Conservation (phyloP, 2,113 vertebrate genomes). For the Forbesichthys papilliferus region DNA sequence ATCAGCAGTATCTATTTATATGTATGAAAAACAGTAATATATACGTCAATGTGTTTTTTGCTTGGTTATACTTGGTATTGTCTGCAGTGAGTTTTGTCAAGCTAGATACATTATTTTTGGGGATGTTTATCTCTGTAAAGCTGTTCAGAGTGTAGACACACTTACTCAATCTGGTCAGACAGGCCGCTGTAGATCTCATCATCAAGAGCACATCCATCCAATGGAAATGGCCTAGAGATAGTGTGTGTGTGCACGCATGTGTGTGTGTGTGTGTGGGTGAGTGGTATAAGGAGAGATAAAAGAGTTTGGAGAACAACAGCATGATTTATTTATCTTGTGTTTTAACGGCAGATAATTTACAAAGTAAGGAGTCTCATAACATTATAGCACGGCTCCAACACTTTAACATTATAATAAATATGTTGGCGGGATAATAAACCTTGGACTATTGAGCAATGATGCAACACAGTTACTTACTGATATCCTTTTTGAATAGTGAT, state of each 20-base stretch:
- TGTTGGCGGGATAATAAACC: not conserved
- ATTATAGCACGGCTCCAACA: too few species aligned
- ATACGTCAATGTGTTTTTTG: too few species aligned
- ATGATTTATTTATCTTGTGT: not conserved
- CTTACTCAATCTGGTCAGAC: conserved; percentile 93
- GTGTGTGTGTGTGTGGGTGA: not conserved
- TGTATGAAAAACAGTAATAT: too few species aligned
- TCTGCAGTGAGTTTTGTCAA: not conserved
- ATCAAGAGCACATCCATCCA: conserved; percentile 78
- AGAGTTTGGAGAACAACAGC: not conserved
- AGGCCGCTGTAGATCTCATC: conserved; percentile 91
- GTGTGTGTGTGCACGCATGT: not conserved
- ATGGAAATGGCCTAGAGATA: conserved; percentile 83
- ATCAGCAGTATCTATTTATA: too few species aligned
- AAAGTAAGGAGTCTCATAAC: not conserved
- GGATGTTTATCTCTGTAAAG: not conserved
- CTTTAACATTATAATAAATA: too few species aligned
- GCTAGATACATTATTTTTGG: not conserved
- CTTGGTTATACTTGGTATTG: too few species aligned
- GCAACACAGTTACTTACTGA: conserved; percentile 73
- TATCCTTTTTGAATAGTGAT: conserved; percentile 77
- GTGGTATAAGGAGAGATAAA: not conserved
- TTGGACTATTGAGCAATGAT: not conserved
- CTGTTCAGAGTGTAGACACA: not conserved
- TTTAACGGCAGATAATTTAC: not conserved